Percentiles rank a stretch among this genome's conserved stretches.
Conservation (phyloP, 2,113 vertebrate species). For the Plectropomus leopardus region DNA sequence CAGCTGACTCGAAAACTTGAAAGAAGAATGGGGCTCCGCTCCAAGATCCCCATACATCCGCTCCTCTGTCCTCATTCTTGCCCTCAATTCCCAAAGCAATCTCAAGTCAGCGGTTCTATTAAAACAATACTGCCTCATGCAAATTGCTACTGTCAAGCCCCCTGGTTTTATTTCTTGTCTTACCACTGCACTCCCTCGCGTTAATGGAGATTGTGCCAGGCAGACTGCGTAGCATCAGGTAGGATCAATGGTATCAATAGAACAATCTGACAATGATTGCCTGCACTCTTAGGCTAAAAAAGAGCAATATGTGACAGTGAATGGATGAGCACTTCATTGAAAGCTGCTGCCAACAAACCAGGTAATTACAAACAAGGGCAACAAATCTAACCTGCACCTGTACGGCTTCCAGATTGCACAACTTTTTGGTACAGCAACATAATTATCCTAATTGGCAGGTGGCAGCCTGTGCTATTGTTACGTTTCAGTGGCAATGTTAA, state of each 20-base stretch:
- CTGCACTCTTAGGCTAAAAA: slow-evolving; percentile 44
- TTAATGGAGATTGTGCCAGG: slow-evolving; percentile 60
- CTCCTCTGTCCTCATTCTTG: slow-evolving; percentile 68
- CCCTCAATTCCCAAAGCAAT: slow-evolving; percentile 82
- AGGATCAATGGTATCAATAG: slow-evolving; percentile 70
- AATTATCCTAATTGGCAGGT: slow-evolving; percentile 60
- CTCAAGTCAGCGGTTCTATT: slow-evolving; percentile 76
- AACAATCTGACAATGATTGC: slow-evolving; percentile 61
- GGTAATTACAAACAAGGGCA: slow-evolving; percentile 46
- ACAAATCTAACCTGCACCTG: slow-evolving; percentile 38
- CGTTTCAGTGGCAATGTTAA: slow-evolving; percentile 51
- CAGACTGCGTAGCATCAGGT: slow-evolving; percentile 31
- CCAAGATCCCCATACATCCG: slow-evolving; percentile 60
- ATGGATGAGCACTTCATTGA: slow-evolving; percentile 51
- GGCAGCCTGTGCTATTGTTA: slow-evolving; percentile 30
- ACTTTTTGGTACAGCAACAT: slow-evolving; percentile 23
- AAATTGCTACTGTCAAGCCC: slow-evolving; percentile 77
- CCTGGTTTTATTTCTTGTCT: slow-evolving; percentile 70
- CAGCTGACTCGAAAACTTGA: slow-evolving; percentile 47
- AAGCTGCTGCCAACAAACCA: slow-evolving; percentile 37
- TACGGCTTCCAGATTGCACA: slow-evolving; percentile 23
- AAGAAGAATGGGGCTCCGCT: slow-evolving; percentile 45
- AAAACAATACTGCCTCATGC: slow-evolving; percentile 80
- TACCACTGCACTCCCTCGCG: slow-evolving; percentile 35
- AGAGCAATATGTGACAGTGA: slow-evolving; percentile 43